phyloP scores from a whole-genome alignment of 2,888 invertebrate genomes.

The Aporophyla lueneburgensis region DNA sequence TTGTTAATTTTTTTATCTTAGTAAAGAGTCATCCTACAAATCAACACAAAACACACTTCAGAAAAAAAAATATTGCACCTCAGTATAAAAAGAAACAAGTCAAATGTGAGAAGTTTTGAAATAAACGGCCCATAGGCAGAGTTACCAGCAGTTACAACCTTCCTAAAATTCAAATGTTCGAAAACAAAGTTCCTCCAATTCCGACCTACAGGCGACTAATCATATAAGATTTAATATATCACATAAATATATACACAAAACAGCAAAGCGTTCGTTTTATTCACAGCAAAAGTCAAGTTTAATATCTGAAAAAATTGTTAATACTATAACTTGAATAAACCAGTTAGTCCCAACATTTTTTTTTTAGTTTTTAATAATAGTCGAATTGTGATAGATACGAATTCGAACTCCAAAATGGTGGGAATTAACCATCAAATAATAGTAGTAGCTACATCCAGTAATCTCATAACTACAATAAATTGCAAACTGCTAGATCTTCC shows the following conservation, averaged over 20 bases:
- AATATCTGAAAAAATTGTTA: conserved; percentile 39
- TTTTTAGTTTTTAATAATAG: conserved; percentile 1
- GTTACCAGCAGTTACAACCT: neutral
- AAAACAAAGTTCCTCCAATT: neutral
- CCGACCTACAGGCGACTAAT: conserved; percentile 35
- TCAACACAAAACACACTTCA: conserved; percentile 18
- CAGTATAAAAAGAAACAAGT: conserved; percentile 23
- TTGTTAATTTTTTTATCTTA: neutral
- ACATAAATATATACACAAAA: conserved; percentile 54
- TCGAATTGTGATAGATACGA: neutral
- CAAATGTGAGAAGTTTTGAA: conserved; percentile 17
- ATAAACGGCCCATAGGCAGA: conserved; percentile 25
- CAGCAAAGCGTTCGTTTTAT: conserved; percentile 33
- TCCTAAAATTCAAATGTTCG: conserved; percentile 35
- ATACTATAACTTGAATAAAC: conserved; percentile 27
- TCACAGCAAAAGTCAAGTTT: conserved; percentile 46
- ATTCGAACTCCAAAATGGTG: conserved; percentile 20
- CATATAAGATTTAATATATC: conserved; percentile 41
- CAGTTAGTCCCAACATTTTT: conserved; percentile 15
- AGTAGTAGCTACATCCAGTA: conserved; percentile 22
- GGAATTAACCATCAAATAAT: conserved; percentile 4
- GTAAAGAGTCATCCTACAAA: conserved; percentile 21
- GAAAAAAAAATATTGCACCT: conserved; percentile 14
- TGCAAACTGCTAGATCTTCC: conserved; percentile 13
- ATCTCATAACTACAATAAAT: conserved; percentile 36